Evolutionary conservation across 2,797 vertebrate genomes (phyloP), one percentile per base, ranked within the genome.

Genomic region (Pithecia hirsuta): DNA sequence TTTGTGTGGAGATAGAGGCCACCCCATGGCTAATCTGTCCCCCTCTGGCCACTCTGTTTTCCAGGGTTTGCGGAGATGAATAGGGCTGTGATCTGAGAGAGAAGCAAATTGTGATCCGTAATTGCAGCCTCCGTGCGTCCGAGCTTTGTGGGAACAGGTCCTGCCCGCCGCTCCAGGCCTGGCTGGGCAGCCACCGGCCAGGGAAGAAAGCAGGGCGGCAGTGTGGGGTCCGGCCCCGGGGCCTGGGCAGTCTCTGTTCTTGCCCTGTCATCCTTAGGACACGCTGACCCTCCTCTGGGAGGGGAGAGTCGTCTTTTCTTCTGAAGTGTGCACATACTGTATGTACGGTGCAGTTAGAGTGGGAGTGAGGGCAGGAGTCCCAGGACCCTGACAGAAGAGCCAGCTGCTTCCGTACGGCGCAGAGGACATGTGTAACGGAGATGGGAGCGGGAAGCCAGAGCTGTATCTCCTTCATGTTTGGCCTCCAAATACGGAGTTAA

Each of bases 1-100:
- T 98, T 98, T 99, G 98, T 99, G 94, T 98, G 95, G 97, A 98
- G 98, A 98, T 97, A n/a, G 98, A 98, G 98, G 98, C 98, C 96
- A 74, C 98, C 97, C 98, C 85, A 55, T 98, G 98, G 98, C 98
- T 98, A 98, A 98, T 97, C 98, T 41, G 26, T 97, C 98, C 98
- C 97, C 85, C 97, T 97, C 88, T 89, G 98, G 97, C 98, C 96
- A 94, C 97, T 97, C 97, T 97, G 98, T 96, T 98, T 98, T 96
- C 98, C 97, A 96, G 91, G 82, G 96, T 98, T 98, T 98, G 97
- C 91, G 48, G 96, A 98, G 98, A 98, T 98, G 98, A 99, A 98
- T 98, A 97, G 98, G 98, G 95, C 97, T 97, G 97, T 98, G 98
- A 98, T 93, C 90, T 44, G 84, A 97, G 97, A 98, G 76, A 67